Evolutionary conservation across 1,140 invertebrate genomes (phyloP).

Genomic region (Drosophila pachea): DNA sequence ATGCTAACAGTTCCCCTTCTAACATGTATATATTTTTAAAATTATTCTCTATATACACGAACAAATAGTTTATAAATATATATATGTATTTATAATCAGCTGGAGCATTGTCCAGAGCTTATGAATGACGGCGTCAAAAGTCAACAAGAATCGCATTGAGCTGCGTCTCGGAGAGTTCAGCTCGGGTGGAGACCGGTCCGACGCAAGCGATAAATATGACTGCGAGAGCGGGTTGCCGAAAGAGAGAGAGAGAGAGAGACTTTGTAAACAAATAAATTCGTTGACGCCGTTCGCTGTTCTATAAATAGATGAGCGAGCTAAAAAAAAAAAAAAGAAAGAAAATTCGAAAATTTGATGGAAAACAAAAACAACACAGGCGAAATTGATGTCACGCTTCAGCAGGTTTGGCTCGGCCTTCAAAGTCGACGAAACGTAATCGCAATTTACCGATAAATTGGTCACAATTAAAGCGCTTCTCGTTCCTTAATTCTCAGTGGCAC

Average conservation of each 20-base stretch:
- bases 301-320: conserved; percentile 8
- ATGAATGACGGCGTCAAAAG: neutral
- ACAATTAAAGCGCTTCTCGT: conserved; percentile 18
- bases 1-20: neutral
- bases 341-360: neutral
- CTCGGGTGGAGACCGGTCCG: neutral
- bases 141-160: neutral
- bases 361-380: neutral
- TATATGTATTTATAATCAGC: too few species aligned
- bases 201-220: neutral
- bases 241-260: conserved; percentile 3
- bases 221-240: neutral
- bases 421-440: neutral
- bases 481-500: conserved; percentile 9
- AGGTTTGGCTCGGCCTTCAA: conserved; percentile 7
- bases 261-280: conserved; percentile 52
- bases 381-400: conserved; percentile 32
- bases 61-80: too few species aligned
- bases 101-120: too few species aligned
- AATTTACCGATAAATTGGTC: neutral
- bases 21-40: too few species aligned
- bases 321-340: conserved; percentile 27
- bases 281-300: conserved; percentile 26
- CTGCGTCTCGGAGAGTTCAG: conserved; percentile 2
- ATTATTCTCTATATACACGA: too few species aligned